These are phyloP conservation scores for Pundamilia nyererei DNA, from an alignment of 2,113 vertebrate genomes.

Conservation along the genomic window DNA sequence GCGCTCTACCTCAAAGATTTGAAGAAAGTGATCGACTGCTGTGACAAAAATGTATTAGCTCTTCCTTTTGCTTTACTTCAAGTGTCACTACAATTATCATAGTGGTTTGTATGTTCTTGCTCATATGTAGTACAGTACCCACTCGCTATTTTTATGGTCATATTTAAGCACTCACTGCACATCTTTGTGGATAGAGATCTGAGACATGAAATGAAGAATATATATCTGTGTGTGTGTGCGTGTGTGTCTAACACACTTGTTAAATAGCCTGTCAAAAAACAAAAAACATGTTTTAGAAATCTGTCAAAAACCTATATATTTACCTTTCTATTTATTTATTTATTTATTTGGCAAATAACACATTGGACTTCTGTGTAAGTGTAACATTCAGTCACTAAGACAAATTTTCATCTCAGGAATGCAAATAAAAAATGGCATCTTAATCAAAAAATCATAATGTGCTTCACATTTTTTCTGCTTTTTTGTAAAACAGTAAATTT, in stretches of 20 bases:
- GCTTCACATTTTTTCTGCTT: neutral
- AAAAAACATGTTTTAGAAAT: neutral
- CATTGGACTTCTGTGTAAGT: neutral
- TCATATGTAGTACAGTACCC: neutral
- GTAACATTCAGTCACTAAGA: neutral
- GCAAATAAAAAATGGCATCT: neutral
- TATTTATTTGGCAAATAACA: neutral
- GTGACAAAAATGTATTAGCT: neutral
- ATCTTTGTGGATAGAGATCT: neutral
- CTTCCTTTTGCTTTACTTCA: neutral
- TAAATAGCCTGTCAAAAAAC: neutral
- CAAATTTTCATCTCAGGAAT: neutral
- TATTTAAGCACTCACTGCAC: neutral
- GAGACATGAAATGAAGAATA: neutral
- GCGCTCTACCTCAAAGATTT: neutral
- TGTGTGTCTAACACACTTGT: neutral
- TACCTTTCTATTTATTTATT: neutral
- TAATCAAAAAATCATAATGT: neutral
- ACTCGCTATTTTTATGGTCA: neutral
- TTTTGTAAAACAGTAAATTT: neutral
- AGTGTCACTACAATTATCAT: neutral
- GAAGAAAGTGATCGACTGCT: neutral
- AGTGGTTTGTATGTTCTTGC: neutral
- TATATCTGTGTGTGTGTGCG: neutral
- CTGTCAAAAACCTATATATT: neutral